Conservation (phyloP, 2,888 invertebrate species). For the Celastrina argiolus region DNA sequence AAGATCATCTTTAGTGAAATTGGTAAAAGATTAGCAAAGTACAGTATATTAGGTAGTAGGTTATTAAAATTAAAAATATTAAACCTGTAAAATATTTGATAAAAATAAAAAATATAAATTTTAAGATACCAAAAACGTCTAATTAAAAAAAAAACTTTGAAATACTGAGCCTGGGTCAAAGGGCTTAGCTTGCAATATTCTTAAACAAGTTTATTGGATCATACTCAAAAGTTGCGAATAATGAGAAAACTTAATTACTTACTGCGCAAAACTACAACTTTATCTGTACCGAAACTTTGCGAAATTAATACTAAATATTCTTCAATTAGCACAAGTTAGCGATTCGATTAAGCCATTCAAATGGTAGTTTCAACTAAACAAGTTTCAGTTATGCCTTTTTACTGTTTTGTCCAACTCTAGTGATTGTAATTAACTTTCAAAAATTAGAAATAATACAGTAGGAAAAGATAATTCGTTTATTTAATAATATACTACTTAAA, state of each 20-base stretch:
- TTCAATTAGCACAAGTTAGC: neutral
- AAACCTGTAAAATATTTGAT: too few species aligned
- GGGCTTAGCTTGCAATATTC: neutral
- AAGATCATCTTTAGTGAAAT: too few species aligned
- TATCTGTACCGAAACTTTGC: neutral
- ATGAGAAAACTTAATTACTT: conserved; percentile 1
- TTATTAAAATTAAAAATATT: too few species aligned
- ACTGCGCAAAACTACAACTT: conserved; percentile 3
- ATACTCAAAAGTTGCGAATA: neutral
- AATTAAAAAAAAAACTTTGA: too few species aligned
- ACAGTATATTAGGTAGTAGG: too few species aligned
- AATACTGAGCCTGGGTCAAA: neutral
- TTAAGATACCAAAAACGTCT: too few species aligned
- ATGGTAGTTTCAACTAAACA: conserved; percentile 1
- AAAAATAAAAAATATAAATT: neutral
- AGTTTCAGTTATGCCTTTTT: neutral
- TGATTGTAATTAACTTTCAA: neutral
- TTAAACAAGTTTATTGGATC: neutral
- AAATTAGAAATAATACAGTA: neutral
- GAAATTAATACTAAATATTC: conserved; percentile 9
- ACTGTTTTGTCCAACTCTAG: neutral
- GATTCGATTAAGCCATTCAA: conserved; percentile 16
- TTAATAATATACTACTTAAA: neutral
- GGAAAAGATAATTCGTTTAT: neutral
- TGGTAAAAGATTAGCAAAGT: too few species aligned